Base-by-base conservation (phyloP, 1,140 invertebrate species). In the Penaeus indicus region DNA sequence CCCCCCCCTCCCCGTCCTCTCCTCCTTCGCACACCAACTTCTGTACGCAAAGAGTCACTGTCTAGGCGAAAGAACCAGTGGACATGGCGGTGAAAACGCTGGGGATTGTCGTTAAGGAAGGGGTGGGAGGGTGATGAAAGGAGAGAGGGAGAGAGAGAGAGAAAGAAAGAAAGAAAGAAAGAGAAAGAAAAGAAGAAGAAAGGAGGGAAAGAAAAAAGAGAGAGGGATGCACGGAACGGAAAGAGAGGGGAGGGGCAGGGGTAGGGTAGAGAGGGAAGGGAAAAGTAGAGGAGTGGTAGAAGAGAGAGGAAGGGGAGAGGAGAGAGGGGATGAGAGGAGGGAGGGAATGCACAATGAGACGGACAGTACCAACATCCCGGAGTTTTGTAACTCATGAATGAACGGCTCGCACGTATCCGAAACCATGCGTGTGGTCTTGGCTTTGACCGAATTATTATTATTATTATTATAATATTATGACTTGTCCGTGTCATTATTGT, bases 291-390 rank as follows among this genome's bases (percentile, higher is more conserved):
- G 25, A 21, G 27, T n/a, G 27, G 75, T n/a, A 32, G 21, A 25
- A 7, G 4, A 7, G 32, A 19, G 47, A 16, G 75, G 13, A n/a
- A 8, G 38, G 32, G 38, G 60, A 32, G 38, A 47, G 38, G 77
- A 79, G 38, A 60, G 18, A 79, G 60, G 42, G 54, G 54, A 54
- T 11, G 54, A 16, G 54, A 54, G 11, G 54, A 42, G 54, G 78
- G 61, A 54, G 78, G 60, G 78, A 80, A 80, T 60, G 78, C 54
- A 54, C 54, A 54, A 54, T 54, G 54, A 54, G 54, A 54, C 54
- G 54, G 54, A 54, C 54, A 54, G 54, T 54, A 54, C 54, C 54
- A 54, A 54, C 54, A 54, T 54, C 54, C 54, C 54, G 54, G 54
- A 54, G 54, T 54, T 54, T 54, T 16, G 11, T 11, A 54, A 54